phyloP scores from a whole-genome alignment of 2,797 vertebrate genomes.

The Peromyscus nudipes region DNA sequence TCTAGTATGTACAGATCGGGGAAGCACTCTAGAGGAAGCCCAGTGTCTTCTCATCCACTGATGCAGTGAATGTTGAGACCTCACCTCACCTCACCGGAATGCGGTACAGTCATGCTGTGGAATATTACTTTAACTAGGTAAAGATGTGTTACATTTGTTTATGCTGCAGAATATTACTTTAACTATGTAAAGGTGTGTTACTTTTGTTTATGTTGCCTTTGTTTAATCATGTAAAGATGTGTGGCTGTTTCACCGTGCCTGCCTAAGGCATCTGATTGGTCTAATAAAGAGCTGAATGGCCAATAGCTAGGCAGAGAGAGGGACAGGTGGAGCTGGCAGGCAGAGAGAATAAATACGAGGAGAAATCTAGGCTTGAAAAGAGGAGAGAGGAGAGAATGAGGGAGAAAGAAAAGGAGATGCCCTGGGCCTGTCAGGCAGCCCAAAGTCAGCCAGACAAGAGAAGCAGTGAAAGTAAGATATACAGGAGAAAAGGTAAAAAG shows the following conservation, averaged over 20 bases:
- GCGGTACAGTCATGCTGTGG: neutral
- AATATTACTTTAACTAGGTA: neutral
- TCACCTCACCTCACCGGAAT: neutral
- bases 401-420: too few relatives aligned
- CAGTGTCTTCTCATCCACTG: neutral
- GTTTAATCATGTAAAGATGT: too few relatives aligned
- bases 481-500: too few relatives aligned
- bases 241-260: neutral
- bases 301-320: neutral
- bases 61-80: fast-evolving
- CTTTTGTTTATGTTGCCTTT: neutral
- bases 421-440: too few relatives aligned
- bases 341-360: too few relatives aligned
- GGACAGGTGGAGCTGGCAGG: too few relatives aligned
- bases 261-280: neutral
- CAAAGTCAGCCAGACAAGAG: too few relatives aligned
- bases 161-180: neutral
- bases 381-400: too few relatives aligned
- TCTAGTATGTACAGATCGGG: neutral
- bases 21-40: neutral
- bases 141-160: neutral
- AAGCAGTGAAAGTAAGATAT: too few relatives aligned
- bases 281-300: neutral
- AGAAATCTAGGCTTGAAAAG: too few relatives aligned
- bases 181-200: neutral